A percentile compares a stretch with the other conserved stretches of the same genome.
These are phyloP conservation scores for Adelognathus sp. DNA, from an alignment of 2,888 invertebrate species.

Conservation along the genomic window DNA sequence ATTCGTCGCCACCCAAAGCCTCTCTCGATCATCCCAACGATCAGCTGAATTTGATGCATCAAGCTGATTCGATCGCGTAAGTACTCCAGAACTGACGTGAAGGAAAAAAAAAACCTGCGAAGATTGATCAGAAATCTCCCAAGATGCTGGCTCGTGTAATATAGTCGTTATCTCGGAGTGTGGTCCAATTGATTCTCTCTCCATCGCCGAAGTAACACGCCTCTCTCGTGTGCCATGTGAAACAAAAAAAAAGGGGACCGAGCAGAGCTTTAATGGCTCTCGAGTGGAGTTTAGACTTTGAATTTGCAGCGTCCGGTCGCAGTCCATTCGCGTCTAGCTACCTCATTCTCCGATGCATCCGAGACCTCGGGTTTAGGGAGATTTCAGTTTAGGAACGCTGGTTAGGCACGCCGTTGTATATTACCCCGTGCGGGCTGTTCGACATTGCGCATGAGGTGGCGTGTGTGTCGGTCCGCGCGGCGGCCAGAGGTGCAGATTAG, in stretches of 20 bases:
- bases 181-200: slow-evolving; percentile 42
- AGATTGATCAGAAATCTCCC: not conserved
- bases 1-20: not conserved
- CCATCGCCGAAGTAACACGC: slow-evolving; percentile 16
- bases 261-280: slow-evolving; percentile 5
- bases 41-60: not conserved
- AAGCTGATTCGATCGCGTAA: not conserved
- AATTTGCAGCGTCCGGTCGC: slow-evolving; percentile 42
- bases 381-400: slow-evolving; percentile 52
- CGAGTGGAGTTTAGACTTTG: slow-evolving; percentile 22
- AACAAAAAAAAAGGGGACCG: slow-evolving; percentile 4
- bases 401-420: slow-evolving; percentile 50
- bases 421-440: slow-evolving; percentile 35
- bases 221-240: not conserved
- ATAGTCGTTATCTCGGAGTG: slow-evolving; percentile 51
- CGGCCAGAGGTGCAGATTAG: slow-evolving; percentile 75
- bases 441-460: slow-evolving; percentile 63
- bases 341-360: slow-evolving; percentile 30
- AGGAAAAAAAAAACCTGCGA: not conserved
- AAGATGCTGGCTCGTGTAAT: slow-evolving; percentile 24
- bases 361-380: slow-evolving; percentile 25
- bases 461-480: slow-evolving; percentile 75
- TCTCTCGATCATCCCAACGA: not conserved
- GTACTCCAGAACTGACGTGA: not conserved
- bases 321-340: slow-evolving; percentile 12